A percentile compares a stretch with the other conserved stretches of the same genome.
phyloP scores from a whole-genome alignment of 2,113 vertebrate genomes.

The Coptodon bakossiorum region DNA sequence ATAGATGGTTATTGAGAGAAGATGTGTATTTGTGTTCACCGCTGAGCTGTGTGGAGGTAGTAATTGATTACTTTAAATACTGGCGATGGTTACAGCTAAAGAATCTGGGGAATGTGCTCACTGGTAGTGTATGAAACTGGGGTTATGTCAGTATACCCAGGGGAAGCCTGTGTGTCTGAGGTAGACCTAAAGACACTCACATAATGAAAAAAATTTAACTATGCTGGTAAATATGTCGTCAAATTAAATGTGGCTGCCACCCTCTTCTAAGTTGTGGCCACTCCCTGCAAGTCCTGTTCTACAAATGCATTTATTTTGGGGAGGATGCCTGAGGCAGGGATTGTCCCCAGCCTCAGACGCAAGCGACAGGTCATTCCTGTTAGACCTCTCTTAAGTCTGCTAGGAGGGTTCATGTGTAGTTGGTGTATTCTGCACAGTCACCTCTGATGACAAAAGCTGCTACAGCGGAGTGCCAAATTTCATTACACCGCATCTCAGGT shows the following conservation, averaged over 20 bases:
- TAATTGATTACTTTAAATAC: neutral
- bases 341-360: neutral
- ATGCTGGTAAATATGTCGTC: neutral
- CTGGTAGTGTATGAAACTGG: neutral
- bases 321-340: neutral
- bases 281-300: neutral
- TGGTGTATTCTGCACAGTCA: neutral
- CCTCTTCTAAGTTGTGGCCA: neutral
- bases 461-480: neutral
- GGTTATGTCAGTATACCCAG: neutral
- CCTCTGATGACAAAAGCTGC: neutral
- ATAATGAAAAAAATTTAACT: neutral
- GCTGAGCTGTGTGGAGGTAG: neutral
- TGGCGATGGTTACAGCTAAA: neutral
- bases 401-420: neutral
- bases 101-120: neutral
- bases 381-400: neutral
- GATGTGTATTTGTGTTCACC: neutral
- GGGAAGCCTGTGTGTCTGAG: neutral
- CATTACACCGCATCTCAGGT: neutral
- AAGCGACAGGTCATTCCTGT: neutral
- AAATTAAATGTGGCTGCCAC: neutral
- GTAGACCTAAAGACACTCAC: neutral
- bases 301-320: neutral
- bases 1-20: neutral